Conservation (phyloP, 1,140 invertebrate genomes). For the Tetraneura akinire region DNA sequence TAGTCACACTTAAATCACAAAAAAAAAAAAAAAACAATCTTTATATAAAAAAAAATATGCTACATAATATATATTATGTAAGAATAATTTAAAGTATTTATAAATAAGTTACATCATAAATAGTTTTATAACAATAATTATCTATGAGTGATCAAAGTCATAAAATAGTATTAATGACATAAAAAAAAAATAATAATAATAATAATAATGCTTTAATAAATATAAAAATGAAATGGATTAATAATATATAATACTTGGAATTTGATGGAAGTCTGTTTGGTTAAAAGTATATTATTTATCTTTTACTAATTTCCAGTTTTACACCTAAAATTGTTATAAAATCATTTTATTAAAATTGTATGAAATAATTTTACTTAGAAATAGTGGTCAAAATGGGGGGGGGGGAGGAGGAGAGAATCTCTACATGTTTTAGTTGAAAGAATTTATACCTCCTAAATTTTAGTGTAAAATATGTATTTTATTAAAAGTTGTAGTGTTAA, state of each 20-base stretch:
- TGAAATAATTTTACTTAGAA: too few species aligned
- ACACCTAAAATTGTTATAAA: constrained; percentile 24
- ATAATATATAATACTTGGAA: constrained; percentile 9
- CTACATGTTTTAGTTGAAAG: too few species aligned
- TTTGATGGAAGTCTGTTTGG: not conserved
- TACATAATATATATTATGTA: constrained; percentile 51
- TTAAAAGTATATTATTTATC: constrained; percentile 30
- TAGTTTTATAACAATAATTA: constrained; percentile 38
- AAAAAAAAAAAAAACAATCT: constrained; percentile 44
- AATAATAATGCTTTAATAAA: constrained; percentile 31
- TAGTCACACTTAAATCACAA: constrained; percentile 44
- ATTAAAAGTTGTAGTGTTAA: too few species aligned
- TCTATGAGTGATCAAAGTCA: constrained; percentile 34
- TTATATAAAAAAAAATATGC: constrained; percentile 41
- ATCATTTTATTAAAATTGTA: constrained; percentile 13
- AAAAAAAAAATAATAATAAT: constrained; percentile 24
- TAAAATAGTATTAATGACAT: constrained; percentile 38
- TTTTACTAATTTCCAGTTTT: constrained; percentile 31
- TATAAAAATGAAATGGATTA: constrained; percentile 32
- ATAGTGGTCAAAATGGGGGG: too few species aligned
- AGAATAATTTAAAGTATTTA: constrained; percentile 34
- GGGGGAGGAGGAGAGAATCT: too few species aligned
- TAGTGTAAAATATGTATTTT: too few species aligned
- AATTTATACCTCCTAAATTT: too few species aligned
- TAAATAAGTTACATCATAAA: constrained; percentile 43